Evolutionary conservation across 2,888 invertebrate genomes (phyloP).

Genomic region (Ferdinandea cuprea): DNA sequence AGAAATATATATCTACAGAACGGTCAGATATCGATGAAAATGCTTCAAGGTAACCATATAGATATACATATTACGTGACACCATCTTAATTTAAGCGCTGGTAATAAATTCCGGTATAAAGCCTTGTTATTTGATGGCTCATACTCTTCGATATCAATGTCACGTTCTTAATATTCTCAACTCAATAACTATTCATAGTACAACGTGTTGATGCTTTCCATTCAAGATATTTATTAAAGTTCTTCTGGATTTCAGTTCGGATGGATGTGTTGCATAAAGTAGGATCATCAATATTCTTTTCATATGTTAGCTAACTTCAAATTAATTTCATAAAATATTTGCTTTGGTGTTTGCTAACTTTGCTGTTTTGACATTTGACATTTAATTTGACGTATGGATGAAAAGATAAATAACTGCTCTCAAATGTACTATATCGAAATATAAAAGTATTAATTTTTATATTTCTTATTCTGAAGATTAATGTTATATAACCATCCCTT

Average conservation of each 20-base stretch:
- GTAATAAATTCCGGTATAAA: constrained; percentile 2
- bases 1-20: background rate
- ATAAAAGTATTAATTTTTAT: no score
- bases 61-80: constrained; percentile 1
- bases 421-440: no score
- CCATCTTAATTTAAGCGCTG: background rate
- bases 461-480: no score
- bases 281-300: background rate
- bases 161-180: background rate
- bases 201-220: background rate
- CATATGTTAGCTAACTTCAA: background rate
- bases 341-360: no score
- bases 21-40: background rate
- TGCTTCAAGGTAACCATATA: background rate
- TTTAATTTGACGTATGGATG: no score
- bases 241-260: background rate
- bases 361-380: no score
- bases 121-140: background rate
- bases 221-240: background rate
- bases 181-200: background rate
- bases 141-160: background rate
- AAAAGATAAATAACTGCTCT: no score
- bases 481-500: no score
- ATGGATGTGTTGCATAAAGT: background rate
- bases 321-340: background rate